Evolutionary conservation across 2,797 vertebrate species (phyloP).

Genomic region (Thalassophryne amazonica): DNA sequence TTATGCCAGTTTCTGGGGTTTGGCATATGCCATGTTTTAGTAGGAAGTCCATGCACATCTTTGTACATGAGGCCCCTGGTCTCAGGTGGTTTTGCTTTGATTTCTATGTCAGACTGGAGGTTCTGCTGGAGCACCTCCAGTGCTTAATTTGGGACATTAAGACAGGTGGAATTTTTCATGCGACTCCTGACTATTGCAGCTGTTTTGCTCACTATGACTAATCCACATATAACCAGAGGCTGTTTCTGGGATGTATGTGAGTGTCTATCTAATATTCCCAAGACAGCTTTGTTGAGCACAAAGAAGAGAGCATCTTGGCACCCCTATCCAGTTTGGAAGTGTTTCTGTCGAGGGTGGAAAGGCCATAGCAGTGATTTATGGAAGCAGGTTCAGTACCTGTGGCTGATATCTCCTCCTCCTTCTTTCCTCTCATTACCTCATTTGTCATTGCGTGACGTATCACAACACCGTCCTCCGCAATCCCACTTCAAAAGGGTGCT

Average conservation of each 20-base stretch:
- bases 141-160: not conserved
- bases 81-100: not conserved
- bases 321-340: slow-evolving; percentile 67
- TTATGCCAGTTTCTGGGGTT: too few relatives aligned
- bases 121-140: not conserved
- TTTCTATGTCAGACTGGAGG: not conserved
- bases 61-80: not conserved
- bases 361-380: slow-evolving; percentile 74
- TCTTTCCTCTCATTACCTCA: slow-evolving; percentile 75
- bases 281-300: slow-evolving; percentile 9
- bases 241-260: not conserved
- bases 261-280: not conserved
- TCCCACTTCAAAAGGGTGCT: slow-evolving; percentile 79
- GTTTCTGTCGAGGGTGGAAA: slow-evolving; percentile 68
- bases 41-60: not conserved
- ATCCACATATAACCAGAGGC: not conserved
- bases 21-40: too few relatives aligned
- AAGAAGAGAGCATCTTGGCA: slow-evolving; percentile 34
- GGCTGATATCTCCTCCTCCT: slow-evolving; percentile 57
- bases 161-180: too few relatives aligned
- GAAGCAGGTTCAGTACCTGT: slow-evolving; percentile 72
- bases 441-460: slow-evolving; percentile 76
- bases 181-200: not conserved
- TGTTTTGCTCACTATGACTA: not conserved
- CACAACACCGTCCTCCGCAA: slow-evolving; percentile 62